Conservation (phyloP, 2,113 vertebrate species). For the Tringa solitaria region DNA sequence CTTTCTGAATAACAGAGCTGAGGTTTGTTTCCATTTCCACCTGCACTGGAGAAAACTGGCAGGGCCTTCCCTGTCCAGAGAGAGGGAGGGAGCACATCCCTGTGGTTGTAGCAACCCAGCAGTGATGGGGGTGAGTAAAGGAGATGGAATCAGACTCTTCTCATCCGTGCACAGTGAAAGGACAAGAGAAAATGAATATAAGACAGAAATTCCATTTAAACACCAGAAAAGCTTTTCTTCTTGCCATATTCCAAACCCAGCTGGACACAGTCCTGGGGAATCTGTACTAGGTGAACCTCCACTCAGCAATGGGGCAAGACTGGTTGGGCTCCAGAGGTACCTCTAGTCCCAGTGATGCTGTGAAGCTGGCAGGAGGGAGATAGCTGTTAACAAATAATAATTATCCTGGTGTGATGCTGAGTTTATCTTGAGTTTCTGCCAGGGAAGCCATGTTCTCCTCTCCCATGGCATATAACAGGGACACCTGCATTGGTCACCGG, state of each 20-base stretch:
- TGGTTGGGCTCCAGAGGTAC: not conserved
- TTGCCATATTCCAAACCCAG: not conserved
- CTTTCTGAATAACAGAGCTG: not conserved
- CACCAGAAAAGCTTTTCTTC: not conserved
- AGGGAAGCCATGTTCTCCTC: not conserved
- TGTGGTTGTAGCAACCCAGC: not conserved
- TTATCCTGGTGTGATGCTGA: not conserved
- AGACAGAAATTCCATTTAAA: not conserved
- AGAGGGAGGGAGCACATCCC: not conserved
- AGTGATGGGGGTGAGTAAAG: not conserved
- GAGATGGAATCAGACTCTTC: not conserved
- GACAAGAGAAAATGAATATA: not conserved
- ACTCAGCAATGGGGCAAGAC: not conserved
- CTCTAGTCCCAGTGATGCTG: not conserved
- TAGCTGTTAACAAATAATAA: not conserved
- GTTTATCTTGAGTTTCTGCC: not conserved
- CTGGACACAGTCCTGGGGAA: not conserved
- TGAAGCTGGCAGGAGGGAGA: not conserved
- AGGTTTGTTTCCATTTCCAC: not conserved
- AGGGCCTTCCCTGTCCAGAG: not conserved
- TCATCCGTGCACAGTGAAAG: not conserved
- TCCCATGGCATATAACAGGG: not conserved
- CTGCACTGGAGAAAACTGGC: not conserved
- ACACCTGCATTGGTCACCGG: not conserved
- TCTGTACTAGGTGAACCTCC: not conserved